Percentiles rank a stretch among this genome's conserved stretches.
Conservation (phyloP, 1,140 invertebrate genomes). For the Pygmarrhopalites habei region DNA sequence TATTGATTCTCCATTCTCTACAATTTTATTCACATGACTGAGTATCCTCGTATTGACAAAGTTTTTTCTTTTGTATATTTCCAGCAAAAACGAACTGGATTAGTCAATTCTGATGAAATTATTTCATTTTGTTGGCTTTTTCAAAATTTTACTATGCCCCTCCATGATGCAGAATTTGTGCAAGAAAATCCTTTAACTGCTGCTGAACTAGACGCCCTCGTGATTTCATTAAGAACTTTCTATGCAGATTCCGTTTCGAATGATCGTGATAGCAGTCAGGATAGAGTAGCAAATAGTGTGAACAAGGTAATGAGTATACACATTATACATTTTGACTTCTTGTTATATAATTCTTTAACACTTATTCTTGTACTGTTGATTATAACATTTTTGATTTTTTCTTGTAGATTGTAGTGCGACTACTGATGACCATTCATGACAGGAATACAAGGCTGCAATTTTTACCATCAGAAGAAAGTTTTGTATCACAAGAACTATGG, state of each 20-base stretch:
- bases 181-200: slow-evolving; percentile 38
- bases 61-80: too few relatives aligned
- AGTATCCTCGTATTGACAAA: too few relatives aligned
- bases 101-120: slow-evolving; percentile 59
- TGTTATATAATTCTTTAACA: too few relatives aligned
- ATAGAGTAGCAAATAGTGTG: slow-evolving; percentile 40
- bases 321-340: background rate
- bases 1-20: too few relatives aligned
- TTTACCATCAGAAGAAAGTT: slow-evolving; percentile 34
- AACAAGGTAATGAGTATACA: slow-evolving; percentile 42
- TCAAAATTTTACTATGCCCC: slow-evolving; percentile 68
- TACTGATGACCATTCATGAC: slow-evolving; percentile 26
- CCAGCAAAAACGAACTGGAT: slow-evolving; percentile 58
- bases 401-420: slow-evolving; percentile 11
- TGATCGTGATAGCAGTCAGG: slow-evolving; percentile 43
- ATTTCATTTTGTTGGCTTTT: slow-evolving; percentile 81
- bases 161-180: slow-evolving; percentile 81
- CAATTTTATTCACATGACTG: too few relatives aligned
- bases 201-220: background rate
- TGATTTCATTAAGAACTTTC: background rate
- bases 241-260: slow-evolving; percentile 23
- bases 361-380: too few relatives aligned
- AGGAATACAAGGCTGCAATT: slow-evolving; percentile 29
- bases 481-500: slow-evolving; percentile 31
- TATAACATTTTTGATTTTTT: background rate